These are phyloP conservation scores for Brenthis hecate DNA, from an alignment of 2,888 invertebrate species.

Conservation along the genomic window DNA sequence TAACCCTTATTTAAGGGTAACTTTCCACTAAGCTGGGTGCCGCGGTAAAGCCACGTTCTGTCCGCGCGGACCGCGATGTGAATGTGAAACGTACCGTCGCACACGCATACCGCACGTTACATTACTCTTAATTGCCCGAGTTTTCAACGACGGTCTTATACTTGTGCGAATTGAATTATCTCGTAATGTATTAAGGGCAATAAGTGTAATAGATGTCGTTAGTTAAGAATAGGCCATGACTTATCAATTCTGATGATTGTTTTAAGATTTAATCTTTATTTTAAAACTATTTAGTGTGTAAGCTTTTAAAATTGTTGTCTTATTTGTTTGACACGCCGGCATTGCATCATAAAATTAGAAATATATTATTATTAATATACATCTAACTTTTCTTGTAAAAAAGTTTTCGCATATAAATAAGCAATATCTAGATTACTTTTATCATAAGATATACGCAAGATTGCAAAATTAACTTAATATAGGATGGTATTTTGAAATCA, in stretches of 20 bases:
- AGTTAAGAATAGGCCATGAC: constrained; percentile 13
- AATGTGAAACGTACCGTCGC: constrained; percentile 79
- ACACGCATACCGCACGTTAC: constrained; percentile 62
- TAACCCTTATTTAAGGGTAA: constrained; percentile 13
- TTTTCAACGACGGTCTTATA: constrained; percentile 49
- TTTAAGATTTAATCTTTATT: too few species aligned
- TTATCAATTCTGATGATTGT: too few species aligned
- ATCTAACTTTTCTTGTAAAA: too few species aligned
- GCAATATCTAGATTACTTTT: neutral
- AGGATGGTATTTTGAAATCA: constrained; percentile 11
- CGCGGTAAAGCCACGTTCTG: constrained; percentile 57
- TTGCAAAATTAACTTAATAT: neutral
- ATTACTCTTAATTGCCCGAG: constrained; percentile 64
- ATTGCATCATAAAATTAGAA: too few species aligned
- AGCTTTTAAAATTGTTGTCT: too few species aligned
- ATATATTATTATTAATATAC: too few species aligned
- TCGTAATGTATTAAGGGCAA: constrained; percentile 37
- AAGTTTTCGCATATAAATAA: too few species aligned
- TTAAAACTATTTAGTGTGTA: too few species aligned
- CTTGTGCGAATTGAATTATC: constrained; percentile 42
- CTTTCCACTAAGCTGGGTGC: constrained; percentile 36
- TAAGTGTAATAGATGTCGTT: constrained; percentile 17
- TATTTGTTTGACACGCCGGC: too few species aligned
- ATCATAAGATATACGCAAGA: neutral
- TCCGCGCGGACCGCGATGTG: constrained; percentile 68